Conservation (phyloP, 2,888 invertebrate species). For the Ectemnius cavifrons region DNA sequence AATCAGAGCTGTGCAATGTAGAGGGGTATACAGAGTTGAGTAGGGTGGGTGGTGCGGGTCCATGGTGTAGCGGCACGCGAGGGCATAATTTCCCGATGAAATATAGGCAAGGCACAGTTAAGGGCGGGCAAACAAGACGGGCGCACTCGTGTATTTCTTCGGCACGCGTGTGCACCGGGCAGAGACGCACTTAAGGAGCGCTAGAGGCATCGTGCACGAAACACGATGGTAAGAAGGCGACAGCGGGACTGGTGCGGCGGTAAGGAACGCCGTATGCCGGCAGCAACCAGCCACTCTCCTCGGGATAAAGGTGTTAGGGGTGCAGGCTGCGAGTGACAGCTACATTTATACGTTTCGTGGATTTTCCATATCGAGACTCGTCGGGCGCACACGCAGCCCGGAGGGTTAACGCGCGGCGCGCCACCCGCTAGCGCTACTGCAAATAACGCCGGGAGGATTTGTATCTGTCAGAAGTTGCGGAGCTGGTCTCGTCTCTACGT, state of each 20-base stretch:
- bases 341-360: constrained; percentile 75
- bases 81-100: constrained; percentile 8
- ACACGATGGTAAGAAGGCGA: too few species aligned
- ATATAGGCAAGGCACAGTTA: background rate
- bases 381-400: constrained; percentile 68
- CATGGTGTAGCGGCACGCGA: constrained; percentile 5
- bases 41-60: background rate
- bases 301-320: constrained; percentile 69
- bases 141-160: constrained; percentile 36
- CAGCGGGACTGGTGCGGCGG: constrained; percentile 1
- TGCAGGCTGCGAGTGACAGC: constrained; percentile 74
- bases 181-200: constrained; percentile 31
- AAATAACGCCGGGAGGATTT: constrained; percentile 73
- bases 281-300: constrained; percentile 30
- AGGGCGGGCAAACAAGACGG: constrained; percentile 9
- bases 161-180: constrained; percentile 34
- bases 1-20: constrained; percentile 56
- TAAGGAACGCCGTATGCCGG: constrained; percentile 1
- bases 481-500: constrained; percentile 64
- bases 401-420: constrained; percentile 53
- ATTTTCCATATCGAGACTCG: constrained; percentile 76
- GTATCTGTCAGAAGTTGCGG: constrained; percentile 72
- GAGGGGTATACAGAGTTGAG: background rate
- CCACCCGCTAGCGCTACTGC: constrained; percentile 49
- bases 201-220: constrained; percentile 11